Conservation (phyloP, 1,140 invertebrate species). For the Orius insidiosus region DNA sequence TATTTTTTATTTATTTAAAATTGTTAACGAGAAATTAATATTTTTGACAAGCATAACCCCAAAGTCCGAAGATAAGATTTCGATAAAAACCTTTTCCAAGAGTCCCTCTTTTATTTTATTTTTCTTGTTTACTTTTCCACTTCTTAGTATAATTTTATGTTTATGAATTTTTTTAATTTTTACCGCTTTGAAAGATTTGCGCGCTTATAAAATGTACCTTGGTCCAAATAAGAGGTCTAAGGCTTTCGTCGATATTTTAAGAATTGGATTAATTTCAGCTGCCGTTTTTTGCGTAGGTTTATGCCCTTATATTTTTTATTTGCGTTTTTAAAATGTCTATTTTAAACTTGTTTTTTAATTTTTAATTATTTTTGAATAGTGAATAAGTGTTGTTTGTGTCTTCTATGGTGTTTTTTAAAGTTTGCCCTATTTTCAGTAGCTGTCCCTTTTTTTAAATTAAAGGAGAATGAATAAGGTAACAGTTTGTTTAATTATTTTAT, state of each 20-base stretch:
- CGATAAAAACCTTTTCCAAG: neutral
- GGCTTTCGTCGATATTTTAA: conserved; percentile 7
- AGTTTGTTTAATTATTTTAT: neutral
- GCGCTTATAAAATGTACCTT: neutral
- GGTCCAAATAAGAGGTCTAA: neutral
- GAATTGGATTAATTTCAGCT: conserved; percentile 6
- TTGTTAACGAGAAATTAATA: too few species aligned
- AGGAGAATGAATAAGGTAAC: too few species aligned
- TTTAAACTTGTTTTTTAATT: too few species aligned
- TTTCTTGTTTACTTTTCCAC: neutral
- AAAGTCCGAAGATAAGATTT: neutral
- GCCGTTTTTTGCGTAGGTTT: conserved; percentile 4
- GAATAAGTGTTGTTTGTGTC: too few species aligned
- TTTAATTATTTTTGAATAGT: too few species aligned
- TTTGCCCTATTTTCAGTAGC: too few species aligned
- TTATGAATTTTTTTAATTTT: neutral
- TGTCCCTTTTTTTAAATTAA: too few species aligned
- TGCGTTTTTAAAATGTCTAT: neutral
- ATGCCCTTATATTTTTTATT: neutral
- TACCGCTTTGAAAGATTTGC: neutral
- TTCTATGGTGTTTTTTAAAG: too few species aligned
- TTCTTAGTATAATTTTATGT: conserved; percentile 1
- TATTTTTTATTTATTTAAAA: too few species aligned
- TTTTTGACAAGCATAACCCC: too few species aligned
- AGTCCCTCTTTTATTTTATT: neutral